These are phyloP conservation scores for Phoenicopterus ruber DNA, from an alignment of 2,113 vertebrate genomes.

Conservation along the genomic window DNA sequence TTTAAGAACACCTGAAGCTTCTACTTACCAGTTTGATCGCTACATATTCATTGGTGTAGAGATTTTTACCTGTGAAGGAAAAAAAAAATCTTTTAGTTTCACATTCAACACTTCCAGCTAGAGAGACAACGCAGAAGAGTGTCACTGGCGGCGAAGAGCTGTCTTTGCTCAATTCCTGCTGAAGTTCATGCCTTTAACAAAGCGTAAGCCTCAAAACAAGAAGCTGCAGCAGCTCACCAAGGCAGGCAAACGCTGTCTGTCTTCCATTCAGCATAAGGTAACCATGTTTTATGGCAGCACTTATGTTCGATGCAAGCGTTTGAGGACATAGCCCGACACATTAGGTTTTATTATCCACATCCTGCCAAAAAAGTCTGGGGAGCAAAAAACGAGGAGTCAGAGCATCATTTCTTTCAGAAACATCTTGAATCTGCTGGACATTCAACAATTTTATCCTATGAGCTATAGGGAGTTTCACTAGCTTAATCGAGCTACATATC, in stretches of 20 bases:
- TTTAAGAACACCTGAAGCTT: neutral
- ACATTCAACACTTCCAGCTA: neutral
- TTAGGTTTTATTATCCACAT: accelerated
- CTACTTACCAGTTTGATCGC: constrained; percentile 98
- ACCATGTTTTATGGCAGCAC: neutral
- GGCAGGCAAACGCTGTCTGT: neutral
- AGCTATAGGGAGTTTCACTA: neutral
- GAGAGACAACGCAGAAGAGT: neutral
- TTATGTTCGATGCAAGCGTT: accelerated
- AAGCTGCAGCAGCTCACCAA: neutral
- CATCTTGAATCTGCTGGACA: neutral
- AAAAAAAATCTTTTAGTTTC: neutral
- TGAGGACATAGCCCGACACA: neutral
- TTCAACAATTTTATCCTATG: neutral
- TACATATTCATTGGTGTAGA: constrained; percentile 98
- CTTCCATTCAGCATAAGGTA: neutral
- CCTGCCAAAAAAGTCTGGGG: neutral
- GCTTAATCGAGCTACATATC: neutral
- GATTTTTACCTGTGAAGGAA: constrained; percentile 90
- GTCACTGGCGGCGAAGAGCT: neutral
- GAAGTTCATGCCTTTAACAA: neutral
- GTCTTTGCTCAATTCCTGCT: neutral
- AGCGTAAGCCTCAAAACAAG: neutral
- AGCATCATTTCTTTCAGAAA: neutral
- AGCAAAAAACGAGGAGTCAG: neutral